A percentile compares a stretch with the other conserved stretches of the same genome.
phyloP scores from a whole-genome alignment of 2,888 invertebrate species.

The Parapristionchus giblindavisi region DNA sequence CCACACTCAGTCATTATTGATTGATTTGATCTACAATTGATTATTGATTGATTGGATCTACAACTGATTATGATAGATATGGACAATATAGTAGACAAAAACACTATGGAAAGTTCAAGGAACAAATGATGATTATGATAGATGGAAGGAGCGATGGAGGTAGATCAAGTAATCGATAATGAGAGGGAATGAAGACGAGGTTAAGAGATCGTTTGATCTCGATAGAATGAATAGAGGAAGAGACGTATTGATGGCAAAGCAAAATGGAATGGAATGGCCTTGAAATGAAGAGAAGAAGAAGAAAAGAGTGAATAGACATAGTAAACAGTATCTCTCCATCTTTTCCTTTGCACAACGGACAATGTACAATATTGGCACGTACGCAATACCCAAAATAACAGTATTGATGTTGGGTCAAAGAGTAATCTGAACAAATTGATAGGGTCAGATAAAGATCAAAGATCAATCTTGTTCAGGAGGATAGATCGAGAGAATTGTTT shows the following conservation, averaged over 20 bases:
- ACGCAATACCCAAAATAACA: too few species aligned
- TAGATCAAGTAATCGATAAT: neutral
- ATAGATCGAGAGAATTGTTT: too few species aligned
- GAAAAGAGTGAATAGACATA: too few species aligned
- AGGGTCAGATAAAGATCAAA: too few species aligned
- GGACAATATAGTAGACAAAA: neutral
- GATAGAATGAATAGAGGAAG: neutral
- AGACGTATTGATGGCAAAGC: neutral
- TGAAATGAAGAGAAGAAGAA: conserved; percentile 20
- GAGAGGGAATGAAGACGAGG: neutral
- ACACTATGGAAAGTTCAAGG: neutral
- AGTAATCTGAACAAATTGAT: too few species aligned
- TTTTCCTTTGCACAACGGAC: too few species aligned
- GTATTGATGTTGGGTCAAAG: too few species aligned
- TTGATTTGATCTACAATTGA: neutral
- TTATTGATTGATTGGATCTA: neutral
- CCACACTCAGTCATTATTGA: conserved; percentile 65
- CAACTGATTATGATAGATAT: neutral
- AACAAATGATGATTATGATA: neutral
- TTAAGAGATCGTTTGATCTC: conserved; percentile 1
- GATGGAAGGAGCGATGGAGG: conserved; percentile 7
- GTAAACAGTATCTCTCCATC: too few species aligned
- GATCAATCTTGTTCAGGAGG: too few species aligned
- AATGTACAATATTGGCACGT: too few species aligned
- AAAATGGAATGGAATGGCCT: neutral